A percentile compares a stretch with the other conserved stretches of the same genome.
These are phyloP conservation scores for Tichodroma muraria DNA, from an alignment of 2,113 vertebrate species.

Conservation along the genomic window DNA sequence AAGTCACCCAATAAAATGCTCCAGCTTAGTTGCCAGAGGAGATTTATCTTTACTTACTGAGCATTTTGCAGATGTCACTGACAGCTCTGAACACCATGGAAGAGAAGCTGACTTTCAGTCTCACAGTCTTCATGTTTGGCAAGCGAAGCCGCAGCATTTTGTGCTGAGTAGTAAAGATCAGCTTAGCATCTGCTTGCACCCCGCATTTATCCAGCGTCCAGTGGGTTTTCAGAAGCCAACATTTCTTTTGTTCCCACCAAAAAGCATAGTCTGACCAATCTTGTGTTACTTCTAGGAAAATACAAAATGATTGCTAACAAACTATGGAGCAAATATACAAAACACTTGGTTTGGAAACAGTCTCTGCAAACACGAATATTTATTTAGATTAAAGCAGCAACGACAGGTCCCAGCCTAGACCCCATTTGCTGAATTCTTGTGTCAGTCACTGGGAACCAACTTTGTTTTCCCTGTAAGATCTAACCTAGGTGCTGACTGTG, in stretches of 20 bases:
- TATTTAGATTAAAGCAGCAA: neutral
- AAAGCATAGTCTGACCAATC: slow-evolving; percentile 97
- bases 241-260: slow-evolving; percentile 94
- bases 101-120: slow-evolving; percentile 88
- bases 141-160: slow-evolving; percentile 87
- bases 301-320: neutral
- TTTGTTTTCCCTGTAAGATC: neutral
- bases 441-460: neutral
- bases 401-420: neutral
- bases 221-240: slow-evolving; percentile 95
- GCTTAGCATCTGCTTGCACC: slow-evolving; percentile 89
- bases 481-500: neutral
- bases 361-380: neutral
- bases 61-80: slow-evolving; percentile 84
- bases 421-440: neutral
- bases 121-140: slow-evolving; percentile 87
- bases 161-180: slow-evolving; percentile 91
- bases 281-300: slow-evolving; percentile 75
- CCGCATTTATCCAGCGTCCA: slow-evolving; percentile 97
- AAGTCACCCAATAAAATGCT: neutral
- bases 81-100: slow-evolving; percentile 87
- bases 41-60: slow-evolving; percentile 80
- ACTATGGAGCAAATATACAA: neutral
- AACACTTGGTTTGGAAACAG: neutral
- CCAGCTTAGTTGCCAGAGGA: neutral